Conservation (phyloP, 2,797 vertebrate genomes). For the Urosaurus nigricauda region DNA sequence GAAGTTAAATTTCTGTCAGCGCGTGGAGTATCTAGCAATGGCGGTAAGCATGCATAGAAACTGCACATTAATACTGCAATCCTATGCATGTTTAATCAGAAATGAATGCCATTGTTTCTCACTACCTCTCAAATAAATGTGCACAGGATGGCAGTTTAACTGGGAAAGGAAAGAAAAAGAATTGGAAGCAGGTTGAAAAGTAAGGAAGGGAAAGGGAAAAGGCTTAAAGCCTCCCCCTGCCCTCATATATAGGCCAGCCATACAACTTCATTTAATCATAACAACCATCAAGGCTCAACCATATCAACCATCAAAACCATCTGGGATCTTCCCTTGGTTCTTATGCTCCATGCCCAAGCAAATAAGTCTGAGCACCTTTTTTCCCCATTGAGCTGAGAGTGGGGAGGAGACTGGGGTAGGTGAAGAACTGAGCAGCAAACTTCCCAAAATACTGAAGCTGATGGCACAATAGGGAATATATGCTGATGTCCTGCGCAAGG, state of each 20-base stretch:
- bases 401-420: too few relatives aligned
- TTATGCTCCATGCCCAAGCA: background rate
- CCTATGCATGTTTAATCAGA: too few relatives aligned
- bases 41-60: too few relatives aligned
- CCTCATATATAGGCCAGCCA: background rate
- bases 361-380: constrained; percentile 16
- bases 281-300: background rate
- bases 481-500: background rate
- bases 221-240: background rate
- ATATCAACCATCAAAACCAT: too few relatives aligned
- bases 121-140: too few relatives aligned
- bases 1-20: too few relatives aligned
- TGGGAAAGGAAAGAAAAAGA: background rate
- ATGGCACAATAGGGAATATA: background rate
- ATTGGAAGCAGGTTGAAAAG: too few relatives aligned
- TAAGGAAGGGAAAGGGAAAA: background rate
- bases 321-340: background rate
- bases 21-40: too few relatives aligned
- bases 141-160: too few relatives aligned
- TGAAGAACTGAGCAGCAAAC: background rate
- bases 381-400: background rate
- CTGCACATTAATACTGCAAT: too few relatives aligned
- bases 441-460: background rate
- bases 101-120: too few relatives aligned
- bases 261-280: background rate